Conservation (phyloP, 37 sponge, comb jelly and placozoan genomes). For the Halisarca cf. caerulea region DNA sequence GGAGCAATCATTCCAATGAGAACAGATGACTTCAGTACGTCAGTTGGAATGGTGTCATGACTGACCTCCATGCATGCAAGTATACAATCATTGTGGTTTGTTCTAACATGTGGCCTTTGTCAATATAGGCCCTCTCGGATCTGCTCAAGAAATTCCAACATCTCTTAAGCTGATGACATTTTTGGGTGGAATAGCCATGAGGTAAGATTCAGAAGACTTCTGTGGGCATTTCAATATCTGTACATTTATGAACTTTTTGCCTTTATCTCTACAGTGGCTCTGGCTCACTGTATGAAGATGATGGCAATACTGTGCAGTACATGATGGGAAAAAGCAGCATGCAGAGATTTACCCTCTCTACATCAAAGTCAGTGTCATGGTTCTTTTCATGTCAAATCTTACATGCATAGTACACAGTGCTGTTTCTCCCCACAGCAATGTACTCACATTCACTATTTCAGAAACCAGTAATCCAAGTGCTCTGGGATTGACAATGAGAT, state of each 20-base stretch:
- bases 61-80: too few species aligned
- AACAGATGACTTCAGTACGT: slow-evolving; percentile 44
- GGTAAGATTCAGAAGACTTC: slow-evolving; percentile 24
- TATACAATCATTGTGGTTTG: background rate
- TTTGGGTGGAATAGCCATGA: slow-evolving; percentile 33
- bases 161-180: slow-evolving; percentile 51
- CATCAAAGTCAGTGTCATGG: background rate
- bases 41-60: background rate
- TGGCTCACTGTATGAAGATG: slow-evolving; percentile 59
- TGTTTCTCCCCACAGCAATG: background rate
- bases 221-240: background rate
- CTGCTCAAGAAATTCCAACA: slow-evolving; percentile 54
- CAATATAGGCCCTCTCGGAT: slow-evolving; percentile 45
- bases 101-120: background rate
- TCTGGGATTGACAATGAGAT: background rate
- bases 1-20: slow-evolving; percentile 64
- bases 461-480: background rate
- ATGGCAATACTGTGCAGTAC: slow-evolving; percentile 53
- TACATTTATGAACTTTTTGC: background rate
- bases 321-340: background rate
- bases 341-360: background rate
- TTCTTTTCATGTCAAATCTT: background rate
- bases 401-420: background rate
- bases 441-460: slow-evolving; percentile 2
- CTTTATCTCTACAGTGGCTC: slow-evolving; percentile 2